Evolutionary conservation across 2,113 vertebrate genomes (phyloP), one percentile per base, ranked within the genome.

Genomic region (Sarotherodon lohbergeri): DNA sequence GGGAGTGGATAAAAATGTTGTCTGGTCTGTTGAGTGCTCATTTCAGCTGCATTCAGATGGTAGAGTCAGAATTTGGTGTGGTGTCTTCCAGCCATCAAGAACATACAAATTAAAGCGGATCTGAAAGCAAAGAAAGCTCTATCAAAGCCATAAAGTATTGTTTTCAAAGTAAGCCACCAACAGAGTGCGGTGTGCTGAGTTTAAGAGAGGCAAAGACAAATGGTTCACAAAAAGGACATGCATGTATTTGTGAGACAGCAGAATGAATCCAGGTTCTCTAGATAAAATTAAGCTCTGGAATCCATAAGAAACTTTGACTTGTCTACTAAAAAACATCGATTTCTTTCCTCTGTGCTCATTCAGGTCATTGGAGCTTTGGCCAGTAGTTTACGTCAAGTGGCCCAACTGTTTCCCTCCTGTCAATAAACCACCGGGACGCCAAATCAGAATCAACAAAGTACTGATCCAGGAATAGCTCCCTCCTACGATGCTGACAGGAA

Each of bases 391-490:
- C 48, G 16, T 78, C 81, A 73, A 83, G 84, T 80, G 52, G 85
- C 68, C 55, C 82, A 83, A 71, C 88, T 66, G 56, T 34, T 81
- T 83, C 55, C 59, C 56, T 71, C 29, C 54, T 24, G 59, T 91
- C 87, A 89, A 88, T 91, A 71, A 88, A 87, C 79, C 86, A 82
- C 86, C 54, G 54, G 82, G 88, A 57, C 36, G 34, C 63, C 82
- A 73, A 61, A 78, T n/a, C 11, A 55, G 24, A 80, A 55, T 39
- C 50, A 80, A 55, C 50, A 55, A 80, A 80, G 52, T 84, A 78
- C 27, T 11, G 55, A 86, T 87, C 89, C 86, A 87, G 68, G 88
- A 91, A 92, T 92, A 92, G 84, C 86, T 86, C 85, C 43, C 73
- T 82, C 82, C 82, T 90, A 78, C 82, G 84, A 83, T 87, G 86